Conservation (phyloP, 2,888 invertebrate genomes). For the Pogonocherus hispidulus region DNA sequence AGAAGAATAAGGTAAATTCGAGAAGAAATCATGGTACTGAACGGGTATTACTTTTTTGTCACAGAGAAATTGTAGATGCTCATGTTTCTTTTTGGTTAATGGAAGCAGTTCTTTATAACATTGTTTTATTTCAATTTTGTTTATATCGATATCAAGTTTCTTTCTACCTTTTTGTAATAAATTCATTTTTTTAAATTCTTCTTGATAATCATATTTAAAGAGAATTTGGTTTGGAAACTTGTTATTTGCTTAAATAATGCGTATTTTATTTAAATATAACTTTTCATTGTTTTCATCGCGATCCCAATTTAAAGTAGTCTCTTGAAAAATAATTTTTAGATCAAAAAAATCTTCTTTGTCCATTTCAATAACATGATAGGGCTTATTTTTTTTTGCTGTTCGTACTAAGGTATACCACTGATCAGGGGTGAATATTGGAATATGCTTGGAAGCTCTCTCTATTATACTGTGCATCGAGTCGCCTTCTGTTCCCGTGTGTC, state of each 20-base stretch:
- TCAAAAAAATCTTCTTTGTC: neutral
- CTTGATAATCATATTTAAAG: neutral
- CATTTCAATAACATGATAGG: slow-evolving; percentile 4
- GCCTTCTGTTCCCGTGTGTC: slow-evolving; percentile 55
- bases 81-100: neutral
- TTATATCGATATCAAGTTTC: neutral
- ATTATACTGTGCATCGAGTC: slow-evolving; percentile 54
- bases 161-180: neutral
- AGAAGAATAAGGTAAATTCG: neutral
- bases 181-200: neutral
- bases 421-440: neutral
- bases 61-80: slow-evolving; percentile 1
- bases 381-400: neutral
- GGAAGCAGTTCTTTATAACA: neutral
- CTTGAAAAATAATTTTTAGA: neutral
- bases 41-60: neutral
- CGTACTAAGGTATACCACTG: slow-evolving; percentile 3
- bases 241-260: neutral
- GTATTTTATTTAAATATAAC: neutral
- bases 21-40: neutral
- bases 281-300: neutral
- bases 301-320: slow-evolving; percentile 8
- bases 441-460: slow-evolving; percentile 28
- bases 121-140: neutral
- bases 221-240: neutral